A percentile compares a stretch with the other conserved stretches of the same genome.
Conservation (phyloP, 2,113 vertebrate genomes). For the Stigmatopora nigra region DNA sequence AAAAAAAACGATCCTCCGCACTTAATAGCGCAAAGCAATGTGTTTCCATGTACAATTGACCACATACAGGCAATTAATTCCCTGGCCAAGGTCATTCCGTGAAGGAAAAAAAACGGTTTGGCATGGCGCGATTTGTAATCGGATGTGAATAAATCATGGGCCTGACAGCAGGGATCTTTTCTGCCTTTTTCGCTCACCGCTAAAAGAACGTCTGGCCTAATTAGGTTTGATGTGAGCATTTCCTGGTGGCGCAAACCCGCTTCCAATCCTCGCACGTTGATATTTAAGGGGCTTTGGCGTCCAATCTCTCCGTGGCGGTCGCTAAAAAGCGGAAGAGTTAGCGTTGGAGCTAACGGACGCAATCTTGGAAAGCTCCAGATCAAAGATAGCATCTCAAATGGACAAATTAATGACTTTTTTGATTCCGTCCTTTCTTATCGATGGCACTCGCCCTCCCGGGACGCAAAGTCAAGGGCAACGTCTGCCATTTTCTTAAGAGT, state of each 20-base stretch:
- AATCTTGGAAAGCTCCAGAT: not conserved
- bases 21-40: constrained; percentile 26
- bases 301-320: not conserved
- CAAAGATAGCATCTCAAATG: constrained; percentile 3
- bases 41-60: constrained; percentile 25
- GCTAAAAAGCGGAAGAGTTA: not conserved
- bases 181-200: constrained; percentile 33
- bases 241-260: constrained; percentile 26
- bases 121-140: constrained; percentile 19
- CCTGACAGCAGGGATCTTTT: constrained; percentile 38
- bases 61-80: constrained; percentile 44
- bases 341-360: not conserved
- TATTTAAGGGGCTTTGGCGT: not conserved
- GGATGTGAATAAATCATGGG: constrained; percentile 48
- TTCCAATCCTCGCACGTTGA: constrained; percentile 8
- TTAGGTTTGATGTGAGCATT: constrained; percentile 42
- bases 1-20: constrained; percentile 1
- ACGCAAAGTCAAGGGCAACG: not conserved
- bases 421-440: constrained; percentile 17
- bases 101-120: constrained; percentile 28
- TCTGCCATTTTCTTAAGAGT: constrained; percentile 17
- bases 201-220: constrained; percentile 36
- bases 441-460: not conserved
- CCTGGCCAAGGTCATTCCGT: constrained; percentile 35
- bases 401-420: constrained; percentile 20